A percentile compares a stretch with the other conserved stretches of the same genome.
phyloP scores from a whole-genome alignment of 2,113 vertebrate species.

The Sorex fumeus region DNA sequence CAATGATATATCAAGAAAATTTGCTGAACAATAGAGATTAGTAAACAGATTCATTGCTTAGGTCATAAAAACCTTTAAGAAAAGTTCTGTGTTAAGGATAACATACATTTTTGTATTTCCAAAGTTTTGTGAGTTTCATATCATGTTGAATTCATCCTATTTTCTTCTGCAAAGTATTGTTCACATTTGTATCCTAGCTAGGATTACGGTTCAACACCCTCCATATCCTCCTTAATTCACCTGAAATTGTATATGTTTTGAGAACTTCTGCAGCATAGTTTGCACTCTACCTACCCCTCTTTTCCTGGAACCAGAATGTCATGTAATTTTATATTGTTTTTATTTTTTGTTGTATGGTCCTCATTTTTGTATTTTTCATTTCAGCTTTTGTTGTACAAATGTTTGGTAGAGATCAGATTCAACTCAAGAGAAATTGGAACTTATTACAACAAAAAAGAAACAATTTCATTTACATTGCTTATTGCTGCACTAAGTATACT shows the following conservation, averaged over 20 bases:
- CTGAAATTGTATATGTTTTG: background rate
- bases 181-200: background rate
- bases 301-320: background rate
- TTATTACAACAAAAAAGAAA: background rate
- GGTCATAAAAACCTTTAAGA: background rate
- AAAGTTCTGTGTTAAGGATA: background rate
- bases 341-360: background rate
- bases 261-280: background rate
- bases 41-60: background rate
- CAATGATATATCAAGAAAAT: too few relatives aligned
- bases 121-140: background rate
- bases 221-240: background rate
- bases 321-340: background rate
- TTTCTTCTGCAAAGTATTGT: background rate
- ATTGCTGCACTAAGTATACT: background rate
- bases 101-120: background rate
- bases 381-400: background rate
- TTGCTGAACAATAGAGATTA: background rate
- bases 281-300: background rate
- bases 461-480: background rate
- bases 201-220: background rate
- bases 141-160: background rate
- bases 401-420: background rate
- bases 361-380: constrained; percentile 13
- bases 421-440: background rate